phyloP scores from a whole-genome alignment of 1,140 invertebrate species.

The Drosophila bocki region DNA sequence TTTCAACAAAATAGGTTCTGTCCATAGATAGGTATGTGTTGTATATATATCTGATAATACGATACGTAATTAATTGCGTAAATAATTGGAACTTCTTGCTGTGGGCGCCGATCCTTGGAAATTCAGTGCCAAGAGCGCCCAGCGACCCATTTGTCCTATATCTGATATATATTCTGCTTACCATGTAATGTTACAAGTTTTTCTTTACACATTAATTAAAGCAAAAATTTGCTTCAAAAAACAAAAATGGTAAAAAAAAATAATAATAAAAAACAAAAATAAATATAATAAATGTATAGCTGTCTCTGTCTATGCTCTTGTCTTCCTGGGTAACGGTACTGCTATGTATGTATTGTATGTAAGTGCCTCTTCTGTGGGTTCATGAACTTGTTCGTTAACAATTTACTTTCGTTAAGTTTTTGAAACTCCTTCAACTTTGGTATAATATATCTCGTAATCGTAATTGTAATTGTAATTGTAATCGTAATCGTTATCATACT shows the following conservation, averaged over 20 bases:
- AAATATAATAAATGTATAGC: slow-evolving; percentile 15
- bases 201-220: slow-evolving; percentile 33
- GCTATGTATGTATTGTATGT: slow-evolving; percentile 21
- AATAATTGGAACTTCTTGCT: slow-evolving; percentile 51
- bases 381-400: slow-evolving; percentile 23
- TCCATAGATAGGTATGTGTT: slow-evolving; percentile 19
- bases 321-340: slow-evolving; percentile 10
- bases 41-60: slow-evolving; percentile 34
- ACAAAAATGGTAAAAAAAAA: neutral
- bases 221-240: slow-evolving; percentile 3
- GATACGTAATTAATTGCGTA: slow-evolving; percentile 49
- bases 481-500: slow-evolving; percentile 13
- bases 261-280: slow-evolving; percentile 8
- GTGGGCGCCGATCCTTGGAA: slow-evolving; percentile 24
- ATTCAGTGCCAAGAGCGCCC: slow-evolving; percentile 25
- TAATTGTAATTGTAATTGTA: slow-evolving; percentile 2
- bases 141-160: slow-evolving; percentile 26
- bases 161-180: slow-evolving; percentile 42
- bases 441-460: slow-evolving; percentile 45
- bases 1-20: slow-evolving; percentile 67
- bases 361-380: slow-evolving; percentile 58
- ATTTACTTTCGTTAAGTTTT: slow-evolving; percentile 46
- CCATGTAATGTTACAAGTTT: slow-evolving; percentile 28
- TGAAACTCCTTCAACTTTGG: slow-evolving; percentile 69
- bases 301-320: slow-evolving; percentile 9